Conservation (phyloP, 64 coral and sea anemone genomes). For the Stylophora pistillata region DNA sequence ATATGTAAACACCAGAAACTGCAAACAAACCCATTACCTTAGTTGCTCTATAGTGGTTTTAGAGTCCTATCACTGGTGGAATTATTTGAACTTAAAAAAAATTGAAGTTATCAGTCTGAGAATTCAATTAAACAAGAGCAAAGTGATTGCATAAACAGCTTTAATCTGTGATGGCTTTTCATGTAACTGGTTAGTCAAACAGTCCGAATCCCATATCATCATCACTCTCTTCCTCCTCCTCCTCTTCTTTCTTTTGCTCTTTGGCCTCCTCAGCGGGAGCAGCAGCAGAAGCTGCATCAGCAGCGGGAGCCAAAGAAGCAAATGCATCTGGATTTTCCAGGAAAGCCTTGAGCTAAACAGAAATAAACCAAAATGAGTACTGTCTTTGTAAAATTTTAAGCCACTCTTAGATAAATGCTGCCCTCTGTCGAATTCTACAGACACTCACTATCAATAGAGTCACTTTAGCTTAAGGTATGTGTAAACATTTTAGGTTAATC, state of each 20-base stretch:
- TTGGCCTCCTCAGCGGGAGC: constrained; percentile 25
- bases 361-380: background rate
- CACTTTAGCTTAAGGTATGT: too few relatives aligned
- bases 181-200: constrained; percentile 74
- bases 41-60: too few relatives aligned
- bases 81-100: too few relatives aligned
- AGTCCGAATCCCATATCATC: constrained; percentile 99
- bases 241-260: constrained; percentile 71
- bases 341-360: constrained; percentile 79
- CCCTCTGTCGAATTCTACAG: too few relatives aligned
- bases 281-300: constrained; percentile 49
- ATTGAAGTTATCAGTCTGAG: too few relatives aligned
- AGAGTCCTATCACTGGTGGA: too few relatives aligned
- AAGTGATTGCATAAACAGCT: background rate
- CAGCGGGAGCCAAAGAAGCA: constrained; percentile 61
- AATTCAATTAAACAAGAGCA: background rate
- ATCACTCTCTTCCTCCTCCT: constrained; percentile 97
- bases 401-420: too few relatives aligned
- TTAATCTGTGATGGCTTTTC: background rate
- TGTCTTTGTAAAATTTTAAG: background rate
- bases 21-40: too few relatives aligned
- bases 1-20: too few relatives aligned
- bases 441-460: too few relatives aligned
- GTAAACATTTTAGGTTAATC: too few relatives aligned
- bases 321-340: constrained; percentile 78